A percentile compares a stretch with the other conserved stretches of the same genome.
These are phyloP conservation scores for Lineus longissimus DNA, from an alignment of 1,140 invertebrate genomes.

Conservation along the genomic window DNA sequence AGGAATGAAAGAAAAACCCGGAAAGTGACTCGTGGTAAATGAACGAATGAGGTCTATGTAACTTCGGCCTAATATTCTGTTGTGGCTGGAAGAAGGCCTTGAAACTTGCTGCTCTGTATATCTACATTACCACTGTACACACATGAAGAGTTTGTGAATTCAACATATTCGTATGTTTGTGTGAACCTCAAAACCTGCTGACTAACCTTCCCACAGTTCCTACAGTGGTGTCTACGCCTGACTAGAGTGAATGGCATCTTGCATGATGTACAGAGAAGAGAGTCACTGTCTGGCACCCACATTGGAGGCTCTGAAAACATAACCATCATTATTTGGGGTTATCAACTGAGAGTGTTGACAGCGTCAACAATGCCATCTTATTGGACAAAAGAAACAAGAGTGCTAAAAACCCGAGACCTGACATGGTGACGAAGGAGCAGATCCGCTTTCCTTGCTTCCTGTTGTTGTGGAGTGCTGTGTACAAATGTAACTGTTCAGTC, in stretches of 20 bases:
- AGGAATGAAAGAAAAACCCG: too few species aligned
- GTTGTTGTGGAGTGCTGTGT: neutral
- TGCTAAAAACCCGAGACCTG: neutral
- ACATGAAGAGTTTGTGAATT: too few species aligned
- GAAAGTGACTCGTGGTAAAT: too few species aligned
- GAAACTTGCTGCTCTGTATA: neutral
- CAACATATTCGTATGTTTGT: too few species aligned
- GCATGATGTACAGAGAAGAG: conserved; percentile 87
- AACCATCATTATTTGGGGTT: neutral
- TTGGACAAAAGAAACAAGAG: neutral
- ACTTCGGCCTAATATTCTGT: too few species aligned
- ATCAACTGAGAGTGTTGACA: neutral
- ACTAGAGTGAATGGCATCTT: conserved; percentile 88
- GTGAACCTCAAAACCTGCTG: too few species aligned
- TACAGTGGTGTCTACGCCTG: conserved; percentile 88
- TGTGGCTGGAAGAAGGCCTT: too few species aligned
- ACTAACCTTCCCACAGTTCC: conserved; percentile 77
- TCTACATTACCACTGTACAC: too few species aligned
- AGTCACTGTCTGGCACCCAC: conserved; percentile 81
- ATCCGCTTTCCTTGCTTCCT: neutral
- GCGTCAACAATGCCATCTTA: neutral
- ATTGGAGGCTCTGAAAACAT: conserved; percentile 64
- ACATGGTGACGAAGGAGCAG: neutral
- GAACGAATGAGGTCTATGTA: too few species aligned
- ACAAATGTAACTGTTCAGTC: too few species aligned